phyloP scores from a whole-genome alignment of 2,113 vertebrate species.

The Pedetes capensis region DNA sequence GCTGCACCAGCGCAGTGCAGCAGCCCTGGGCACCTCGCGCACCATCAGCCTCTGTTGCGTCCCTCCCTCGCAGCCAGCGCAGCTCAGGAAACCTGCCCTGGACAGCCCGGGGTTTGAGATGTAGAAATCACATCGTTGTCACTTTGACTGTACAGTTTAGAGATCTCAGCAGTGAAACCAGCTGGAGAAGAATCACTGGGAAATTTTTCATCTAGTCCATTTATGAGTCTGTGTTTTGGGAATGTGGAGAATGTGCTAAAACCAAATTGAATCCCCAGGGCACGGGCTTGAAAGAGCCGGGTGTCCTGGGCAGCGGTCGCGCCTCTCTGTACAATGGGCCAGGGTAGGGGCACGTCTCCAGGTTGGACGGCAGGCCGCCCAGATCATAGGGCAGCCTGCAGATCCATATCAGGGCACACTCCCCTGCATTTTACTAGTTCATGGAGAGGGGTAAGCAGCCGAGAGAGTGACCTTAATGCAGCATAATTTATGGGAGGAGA shows the following conservation, averaged over 20 bases:
- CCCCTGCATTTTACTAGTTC: fast-evolving
- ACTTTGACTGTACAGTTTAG: not conserved
- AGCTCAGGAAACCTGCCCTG: not conserved
- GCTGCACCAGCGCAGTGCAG: fast-evolving
- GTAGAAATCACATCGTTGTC: not conserved
- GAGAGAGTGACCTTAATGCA: not conserved
- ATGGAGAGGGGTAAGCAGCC: not conserved
- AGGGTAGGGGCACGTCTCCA: no score
- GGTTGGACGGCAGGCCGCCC: not conserved
- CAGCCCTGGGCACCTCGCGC: constrained; percentile 2
- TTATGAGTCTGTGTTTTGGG: not conserved
- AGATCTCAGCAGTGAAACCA: not conserved
- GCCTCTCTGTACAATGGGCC: no score
- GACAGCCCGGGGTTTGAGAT: not conserved
- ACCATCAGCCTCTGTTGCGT: not conserved
- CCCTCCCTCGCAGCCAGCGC: no score
- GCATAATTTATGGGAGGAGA: not conserved
- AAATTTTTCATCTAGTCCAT: not conserved
- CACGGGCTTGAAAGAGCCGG: no score
- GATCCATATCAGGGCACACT: not conserved
- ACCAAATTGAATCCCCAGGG: no score
- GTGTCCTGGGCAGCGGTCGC: no score
- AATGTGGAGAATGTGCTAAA: no score
- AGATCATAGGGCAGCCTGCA: not conserved
- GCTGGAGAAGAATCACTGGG: not conserved